These are phyloP conservation scores for Oncorhynchus masou DNA, from an alignment of 2,113 vertebrate species.

Conservation along the genomic window DNA sequence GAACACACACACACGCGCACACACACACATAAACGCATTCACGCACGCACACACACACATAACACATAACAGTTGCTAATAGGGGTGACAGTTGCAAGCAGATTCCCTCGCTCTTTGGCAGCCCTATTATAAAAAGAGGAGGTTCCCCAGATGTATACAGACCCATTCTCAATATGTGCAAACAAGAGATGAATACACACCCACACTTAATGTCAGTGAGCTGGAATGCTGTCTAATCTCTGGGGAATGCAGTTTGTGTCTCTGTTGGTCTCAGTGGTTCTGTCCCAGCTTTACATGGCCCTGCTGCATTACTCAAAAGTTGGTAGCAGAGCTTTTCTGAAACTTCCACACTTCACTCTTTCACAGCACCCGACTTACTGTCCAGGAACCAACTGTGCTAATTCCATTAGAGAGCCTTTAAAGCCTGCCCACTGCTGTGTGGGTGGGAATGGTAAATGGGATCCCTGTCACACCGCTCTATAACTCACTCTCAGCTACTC, in stretches of 20 bases:
- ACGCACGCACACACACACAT: slow-evolving; percentile 29
- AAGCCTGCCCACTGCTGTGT: neutral
- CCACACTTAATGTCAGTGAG: neutral
- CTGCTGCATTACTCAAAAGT: neutral
- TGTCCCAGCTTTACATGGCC: neutral
- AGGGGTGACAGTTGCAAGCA: neutral
- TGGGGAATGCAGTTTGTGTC: too few species aligned
- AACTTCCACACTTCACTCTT: neutral
- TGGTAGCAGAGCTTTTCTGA: neutral
- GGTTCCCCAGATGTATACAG: neutral
- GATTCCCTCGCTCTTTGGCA: neutral
- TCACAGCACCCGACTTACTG: neutral
- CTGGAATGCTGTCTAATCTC: too few species aligned
- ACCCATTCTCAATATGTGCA: neutral
- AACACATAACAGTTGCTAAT: neutral
- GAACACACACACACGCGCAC: slow-evolving; percentile 32
- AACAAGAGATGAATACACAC: neutral
- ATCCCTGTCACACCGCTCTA: neutral
- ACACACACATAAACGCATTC: neutral
- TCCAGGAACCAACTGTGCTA: neutral
- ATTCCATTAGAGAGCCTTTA: slow-evolving; percentile 11
- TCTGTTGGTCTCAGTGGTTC: too few species aligned
- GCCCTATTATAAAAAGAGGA: neutral
- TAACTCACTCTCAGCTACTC: neutral
- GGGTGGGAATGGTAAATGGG: neutral